phyloP scores from a whole-genome alignment of 2,113 vertebrate genomes.

The Grammomys dolichurus region DNA sequence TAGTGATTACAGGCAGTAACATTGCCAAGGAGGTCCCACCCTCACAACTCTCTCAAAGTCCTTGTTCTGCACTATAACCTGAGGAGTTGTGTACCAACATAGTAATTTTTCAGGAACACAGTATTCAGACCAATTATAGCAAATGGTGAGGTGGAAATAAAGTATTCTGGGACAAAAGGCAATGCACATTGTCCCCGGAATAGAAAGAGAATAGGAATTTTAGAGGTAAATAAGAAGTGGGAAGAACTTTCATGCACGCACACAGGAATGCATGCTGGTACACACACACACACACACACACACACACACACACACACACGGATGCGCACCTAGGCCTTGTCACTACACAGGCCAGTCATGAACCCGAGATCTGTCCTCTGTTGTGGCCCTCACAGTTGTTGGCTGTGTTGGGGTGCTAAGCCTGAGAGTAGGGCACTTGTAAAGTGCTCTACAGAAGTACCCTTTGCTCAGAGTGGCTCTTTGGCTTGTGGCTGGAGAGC shows the following conservation, averaged over 20 bases:
- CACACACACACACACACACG: not conserved
- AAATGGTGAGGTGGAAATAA: not conserved
- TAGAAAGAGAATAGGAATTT: not conserved
- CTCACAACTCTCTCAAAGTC: not conserved
- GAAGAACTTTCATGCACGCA: not conserved
- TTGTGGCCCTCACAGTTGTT: not conserved
- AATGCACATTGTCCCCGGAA: rapidly evolving
- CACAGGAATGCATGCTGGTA: not conserved
- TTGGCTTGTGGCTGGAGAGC: too few relatives aligned
- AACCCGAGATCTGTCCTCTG: not conserved
- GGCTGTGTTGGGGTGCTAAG: not conserved
- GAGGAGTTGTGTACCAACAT: not conserved
- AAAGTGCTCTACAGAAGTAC: rapidly evolving
- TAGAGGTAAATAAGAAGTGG: not conserved
- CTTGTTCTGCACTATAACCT: not conserved
- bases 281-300: not conserved
- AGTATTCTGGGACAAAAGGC: not conserved
- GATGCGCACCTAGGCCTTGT: not conserved
- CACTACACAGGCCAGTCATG: rapidly evolving
- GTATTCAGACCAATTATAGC: not conserved
- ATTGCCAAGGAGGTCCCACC: too few relatives aligned
- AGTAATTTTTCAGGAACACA: not conserved
- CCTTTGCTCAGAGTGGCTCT: not conserved
- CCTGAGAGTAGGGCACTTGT: not conserved
- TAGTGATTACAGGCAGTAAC: not conserved